Evolutionary conservation across 1,140 invertebrate genomes (phyloP).

Genomic region (Drosophila ambigua): DNA sequence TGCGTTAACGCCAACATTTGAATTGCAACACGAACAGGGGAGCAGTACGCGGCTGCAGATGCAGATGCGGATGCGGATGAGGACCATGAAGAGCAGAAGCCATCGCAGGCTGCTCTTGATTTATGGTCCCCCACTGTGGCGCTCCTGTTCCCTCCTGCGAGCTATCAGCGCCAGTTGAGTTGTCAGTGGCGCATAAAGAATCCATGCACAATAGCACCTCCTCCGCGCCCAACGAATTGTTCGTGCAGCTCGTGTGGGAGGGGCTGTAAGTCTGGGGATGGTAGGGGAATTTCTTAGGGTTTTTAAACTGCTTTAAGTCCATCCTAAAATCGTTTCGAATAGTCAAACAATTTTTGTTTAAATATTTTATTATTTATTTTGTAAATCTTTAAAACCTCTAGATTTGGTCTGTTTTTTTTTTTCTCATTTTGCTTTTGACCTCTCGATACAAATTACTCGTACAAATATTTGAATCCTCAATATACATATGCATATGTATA

Average conservation of each 20-base stretch:
- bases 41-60: background rate
- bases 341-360: conserved; percentile 10
- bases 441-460: conserved; percentile 39
- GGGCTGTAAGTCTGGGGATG: no score
- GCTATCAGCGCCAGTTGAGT: conserved; percentile 73
- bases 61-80: background rate
- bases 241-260: no score
- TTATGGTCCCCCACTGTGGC: conserved; percentile 55
- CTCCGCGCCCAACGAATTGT: no score
- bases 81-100: conserved; percentile 5
- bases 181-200: conserved; percentile 30
- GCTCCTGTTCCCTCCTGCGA: conserved; percentile 18
- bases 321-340: no score
- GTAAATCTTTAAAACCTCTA: conserved; percentile 49
- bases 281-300: background rate
- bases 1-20: conserved; percentile 83
- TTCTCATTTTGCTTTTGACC: conserved; percentile 22
- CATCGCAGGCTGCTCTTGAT: conserved; percentile 70
- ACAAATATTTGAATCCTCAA: conserved; percentile 12
- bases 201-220: no score
- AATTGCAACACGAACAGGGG: conserved; percentile 50
- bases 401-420: conserved; percentile 14
- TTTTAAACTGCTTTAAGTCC: background rate
- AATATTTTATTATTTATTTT: conserved; percentile 56
- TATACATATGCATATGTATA: conserved; percentile 22